These are phyloP conservation scores for Philypnodon macrostomus DNA, from an alignment of 2,797 vertebrate species.

Conservation along the genomic window DNA sequence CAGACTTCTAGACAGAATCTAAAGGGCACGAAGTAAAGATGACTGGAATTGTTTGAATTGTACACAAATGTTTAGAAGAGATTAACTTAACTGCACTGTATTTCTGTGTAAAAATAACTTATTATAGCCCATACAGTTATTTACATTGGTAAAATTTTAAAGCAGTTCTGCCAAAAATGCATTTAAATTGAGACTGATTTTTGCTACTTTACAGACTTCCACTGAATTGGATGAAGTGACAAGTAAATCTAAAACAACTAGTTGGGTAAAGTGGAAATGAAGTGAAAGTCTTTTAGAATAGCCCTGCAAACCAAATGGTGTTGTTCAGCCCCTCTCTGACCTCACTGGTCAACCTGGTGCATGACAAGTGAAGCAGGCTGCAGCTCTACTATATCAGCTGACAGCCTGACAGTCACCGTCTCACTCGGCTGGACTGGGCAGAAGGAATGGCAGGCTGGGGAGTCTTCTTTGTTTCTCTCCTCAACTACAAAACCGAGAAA, in stretches of 20 bases:
- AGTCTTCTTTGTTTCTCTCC: slow-evolving; percentile 77
- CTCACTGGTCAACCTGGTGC: slow-evolving; percentile 22
- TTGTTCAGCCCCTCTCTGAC: slow-evolving; percentile 23
- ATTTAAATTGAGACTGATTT: no score
- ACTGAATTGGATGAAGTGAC: not conserved
- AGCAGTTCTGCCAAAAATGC: no score
- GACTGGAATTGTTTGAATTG: no score
- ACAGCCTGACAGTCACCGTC: slow-evolving; percentile 20
- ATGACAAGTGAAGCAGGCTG: slow-evolving; percentile 27
- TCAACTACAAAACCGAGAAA: slow-evolving; percentile 96
- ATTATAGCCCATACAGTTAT: no score
- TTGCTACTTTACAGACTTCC: not conserved
- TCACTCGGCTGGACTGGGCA: slow-evolving; percentile 29
- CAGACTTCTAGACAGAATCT: not conserved
- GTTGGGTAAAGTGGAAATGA: not conserved
- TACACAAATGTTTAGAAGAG: no score
- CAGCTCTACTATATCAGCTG: slow-evolving; percentile 24
- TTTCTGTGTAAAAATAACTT: no score
- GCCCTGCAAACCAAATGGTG: not conserved
- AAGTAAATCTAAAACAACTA: not conserved
- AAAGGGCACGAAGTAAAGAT: not conserved
- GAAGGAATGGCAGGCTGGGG: slow-evolving; percentile 76
- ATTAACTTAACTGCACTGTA: no score
- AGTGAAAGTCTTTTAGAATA: not conserved
- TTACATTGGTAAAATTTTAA: no score